Evolutionary conservation across 2,888 invertebrate genomes (phyloP).

Genomic region (Scaptomyza polygonia): DNA sequence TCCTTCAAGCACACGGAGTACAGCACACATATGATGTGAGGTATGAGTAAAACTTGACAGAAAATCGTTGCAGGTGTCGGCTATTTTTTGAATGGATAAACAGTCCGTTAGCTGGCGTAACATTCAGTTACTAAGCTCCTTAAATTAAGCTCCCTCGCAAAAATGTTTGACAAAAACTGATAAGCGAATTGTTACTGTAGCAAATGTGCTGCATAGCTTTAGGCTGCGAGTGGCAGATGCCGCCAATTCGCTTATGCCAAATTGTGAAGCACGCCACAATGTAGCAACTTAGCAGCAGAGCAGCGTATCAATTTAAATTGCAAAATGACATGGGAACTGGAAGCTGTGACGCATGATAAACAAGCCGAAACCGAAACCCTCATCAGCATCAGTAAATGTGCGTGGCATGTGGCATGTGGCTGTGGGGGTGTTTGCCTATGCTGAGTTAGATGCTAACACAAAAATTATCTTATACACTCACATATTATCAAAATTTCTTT

Average conservation of each 20-base stretch:
- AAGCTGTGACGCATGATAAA: neutral
- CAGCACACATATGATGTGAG: too few relatives aligned
- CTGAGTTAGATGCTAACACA: neutral
- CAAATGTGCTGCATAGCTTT: slow-evolving; percentile 5
- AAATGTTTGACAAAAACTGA: neutral
- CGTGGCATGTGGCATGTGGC: slow-evolving; percentile 4
- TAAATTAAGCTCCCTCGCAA: too few relatives aligned
- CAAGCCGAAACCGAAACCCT: slow-evolving; percentile 31
- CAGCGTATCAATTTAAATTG: slow-evolving; percentile 36
- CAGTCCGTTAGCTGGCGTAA: neutral
- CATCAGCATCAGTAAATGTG: slow-evolving; percentile 15
- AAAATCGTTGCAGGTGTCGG: neutral
- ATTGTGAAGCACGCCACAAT: slow-evolving; percentile 7
- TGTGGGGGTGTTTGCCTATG: neutral
- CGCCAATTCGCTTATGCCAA: neutral
- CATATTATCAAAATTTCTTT: too few relatives aligned
- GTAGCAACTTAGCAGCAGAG: slow-evolving; percentile 1
- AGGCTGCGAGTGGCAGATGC: neutral
- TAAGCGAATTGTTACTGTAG: neutral
- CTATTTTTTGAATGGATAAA: neutral
- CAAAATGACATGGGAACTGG: slow-evolving; percentile 12
- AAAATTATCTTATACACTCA: slow-evolving; percentile 8
- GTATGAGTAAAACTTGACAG: neutral
- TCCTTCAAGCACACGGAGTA: too few relatives aligned
- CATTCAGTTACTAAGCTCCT: neutral